Evolutionary conservation across 2,888 invertebrate genomes (phyloP).

Genomic region (Dicroscelio sp.): DNA sequence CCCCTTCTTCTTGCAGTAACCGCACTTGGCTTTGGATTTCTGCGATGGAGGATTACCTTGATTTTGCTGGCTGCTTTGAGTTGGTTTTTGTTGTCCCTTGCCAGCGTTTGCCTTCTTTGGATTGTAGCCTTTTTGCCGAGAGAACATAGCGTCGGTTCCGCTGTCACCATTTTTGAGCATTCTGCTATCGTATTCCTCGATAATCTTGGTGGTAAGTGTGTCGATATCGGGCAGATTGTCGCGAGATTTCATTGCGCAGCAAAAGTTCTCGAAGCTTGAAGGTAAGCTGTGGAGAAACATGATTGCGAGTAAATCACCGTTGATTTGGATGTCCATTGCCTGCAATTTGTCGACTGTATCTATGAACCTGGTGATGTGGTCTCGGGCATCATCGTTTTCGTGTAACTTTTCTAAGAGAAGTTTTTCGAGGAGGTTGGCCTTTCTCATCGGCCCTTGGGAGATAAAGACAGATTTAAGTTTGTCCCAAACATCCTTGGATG

Average conservation of each 20-base stretch:
- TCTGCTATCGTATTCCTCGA: slow-evolving; percentile 8
- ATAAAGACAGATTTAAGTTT: neutral
- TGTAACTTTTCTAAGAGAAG: slow-evolving; percentile 32
- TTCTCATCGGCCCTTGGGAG: slow-evolving; percentile 4
- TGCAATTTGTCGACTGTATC: too few relatives aligned
- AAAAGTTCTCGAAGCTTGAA: slow-evolving; percentile 32
- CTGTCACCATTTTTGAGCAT: neutral
- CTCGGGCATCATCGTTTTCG: neutral
- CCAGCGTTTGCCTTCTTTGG: too few relatives aligned
- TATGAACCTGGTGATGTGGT: slow-evolving; percentile 9
- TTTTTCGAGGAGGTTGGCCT: slow-evolving; percentile 61
- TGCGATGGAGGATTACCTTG: neutral
- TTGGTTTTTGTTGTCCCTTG: slow-evolving; percentile 1
- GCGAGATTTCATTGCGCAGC: slow-evolving; percentile 54
- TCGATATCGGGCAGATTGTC: slow-evolving; percentile 62
- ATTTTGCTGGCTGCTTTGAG: neutral
- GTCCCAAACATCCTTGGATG: slow-evolving; percentile 19
- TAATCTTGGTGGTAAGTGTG: neutral
- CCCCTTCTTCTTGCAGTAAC: slow-evolving; percentile 41
- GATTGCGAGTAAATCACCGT: slow-evolving; percentile 28
- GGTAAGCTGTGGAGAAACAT: slow-evolving; percentile 38
- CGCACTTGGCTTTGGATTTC: slow-evolving; percentile 23
- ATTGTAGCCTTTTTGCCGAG: too few relatives aligned
- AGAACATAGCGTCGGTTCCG: slow-evolving; percentile 31
- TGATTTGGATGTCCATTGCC: slow-evolving; percentile 39